phyloP scores from a whole-genome alignment of 1,140 invertebrate genomes.

The Oryzaephilus surinamensis region DNA sequence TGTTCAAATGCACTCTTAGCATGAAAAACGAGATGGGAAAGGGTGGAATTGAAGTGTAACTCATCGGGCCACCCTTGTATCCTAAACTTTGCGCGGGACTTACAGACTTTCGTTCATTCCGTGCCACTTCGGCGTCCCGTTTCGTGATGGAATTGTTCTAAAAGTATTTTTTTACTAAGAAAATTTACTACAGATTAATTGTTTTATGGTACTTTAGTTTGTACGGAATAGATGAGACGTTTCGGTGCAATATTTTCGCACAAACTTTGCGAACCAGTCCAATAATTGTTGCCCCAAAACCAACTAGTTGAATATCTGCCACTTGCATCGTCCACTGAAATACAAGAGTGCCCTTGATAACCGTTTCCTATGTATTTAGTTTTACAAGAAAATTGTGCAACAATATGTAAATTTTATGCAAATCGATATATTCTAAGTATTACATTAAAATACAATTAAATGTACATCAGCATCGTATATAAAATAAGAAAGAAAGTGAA shows the following conservation, averaged over 20 bases:
- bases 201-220: background rate
- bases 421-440: background rate
- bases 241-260: conserved; percentile 51
- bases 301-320: conserved; percentile 67
- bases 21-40: conserved; percentile 29
- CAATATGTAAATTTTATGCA: background rate
- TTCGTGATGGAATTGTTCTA: background rate
- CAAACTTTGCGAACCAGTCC: conserved; percentile 63
- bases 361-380: background rate
- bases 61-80: conserved; percentile 22
- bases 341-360: background rate
- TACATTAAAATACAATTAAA: background rate
- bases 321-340: conserved; percentile 65
- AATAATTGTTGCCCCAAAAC: conserved; percentile 76
- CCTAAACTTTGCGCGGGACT: conserved; percentile 20
- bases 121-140: conserved; percentile 1
- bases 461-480: background rate
- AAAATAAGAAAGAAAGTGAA: background rate
- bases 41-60: conserved; percentile 24
- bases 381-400: background rate
- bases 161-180: background rate
- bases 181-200: too few relatives aligned
- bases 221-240: conserved; percentile 13
- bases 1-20: conserved; percentile 25
- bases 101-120: background rate